Percentiles rank a stretch among this genome's conserved stretches.
Conservation (phyloP, 2,797 vertebrate species). For the Chelmon rostratus region DNA sequence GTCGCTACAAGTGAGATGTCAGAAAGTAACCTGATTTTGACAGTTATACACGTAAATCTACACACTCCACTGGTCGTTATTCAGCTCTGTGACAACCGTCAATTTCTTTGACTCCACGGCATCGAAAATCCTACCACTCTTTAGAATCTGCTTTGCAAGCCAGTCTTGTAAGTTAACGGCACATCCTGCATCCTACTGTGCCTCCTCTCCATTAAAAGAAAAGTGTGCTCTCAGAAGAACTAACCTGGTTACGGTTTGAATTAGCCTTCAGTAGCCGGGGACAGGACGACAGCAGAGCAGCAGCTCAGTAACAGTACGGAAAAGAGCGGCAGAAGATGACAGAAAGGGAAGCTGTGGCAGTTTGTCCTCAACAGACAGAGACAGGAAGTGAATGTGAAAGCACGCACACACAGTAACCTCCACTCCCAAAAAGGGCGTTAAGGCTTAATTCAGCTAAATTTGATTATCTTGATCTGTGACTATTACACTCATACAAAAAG, state of each 20-base stretch:
- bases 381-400: slow-evolving; percentile 68
- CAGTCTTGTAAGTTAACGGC: background rate
- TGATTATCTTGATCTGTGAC: background rate
- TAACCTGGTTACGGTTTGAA: slow-evolving; percentile 1
- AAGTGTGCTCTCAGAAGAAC: background rate
- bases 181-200: background rate
- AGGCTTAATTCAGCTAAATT: background rate
- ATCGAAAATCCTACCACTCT: slow-evolving; percentile 20
- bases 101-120: background rate
- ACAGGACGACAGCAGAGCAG: background rate
- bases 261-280: background rate
- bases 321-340: slow-evolving; percentile 37
- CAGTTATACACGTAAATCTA: background rate
- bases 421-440: background rate
- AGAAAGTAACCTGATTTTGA: background rate
- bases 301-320: background rate
- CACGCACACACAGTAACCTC: slow-evolving; percentile 17
- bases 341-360: slow-evolving; percentile 72
- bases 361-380: slow-evolving; percentile 29
- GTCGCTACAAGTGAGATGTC: background rate
- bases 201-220: background rate
- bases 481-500: background rate
- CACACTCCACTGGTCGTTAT: background rate
- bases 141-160: background rate
- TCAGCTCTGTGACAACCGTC: background rate